These are phyloP conservation scores for Trachops cirrhosus DNA, from an alignment of 2,797 vertebrate genomes.

Conservation along the genomic window DNA sequence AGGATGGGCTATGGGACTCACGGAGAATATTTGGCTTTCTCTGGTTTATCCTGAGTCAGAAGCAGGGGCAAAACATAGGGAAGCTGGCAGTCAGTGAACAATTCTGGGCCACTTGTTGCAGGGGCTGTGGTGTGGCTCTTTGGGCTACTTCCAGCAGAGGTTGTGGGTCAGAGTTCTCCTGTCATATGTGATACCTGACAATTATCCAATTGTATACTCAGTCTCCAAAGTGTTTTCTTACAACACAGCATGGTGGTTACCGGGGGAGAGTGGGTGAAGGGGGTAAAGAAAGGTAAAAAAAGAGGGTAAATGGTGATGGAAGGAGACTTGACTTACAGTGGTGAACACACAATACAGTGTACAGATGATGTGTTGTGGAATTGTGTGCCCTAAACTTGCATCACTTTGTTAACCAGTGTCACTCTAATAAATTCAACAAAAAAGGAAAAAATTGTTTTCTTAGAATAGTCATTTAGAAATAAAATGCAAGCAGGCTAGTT, in stretches of 20 bases:
- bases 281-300: not conserved
- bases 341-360: not conserved
- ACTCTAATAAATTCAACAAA: not conserved
- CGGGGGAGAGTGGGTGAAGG: fast-evolving
- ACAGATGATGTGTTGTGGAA: not conserved
- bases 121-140: not conserved
- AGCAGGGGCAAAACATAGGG: not conserved
- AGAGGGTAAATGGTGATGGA: not conserved
- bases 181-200: not conserved
- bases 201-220: not conserved
- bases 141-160: not conserved
- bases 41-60: not conserved
- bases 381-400: not conserved
- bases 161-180: not conserved
- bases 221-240: not conserved
- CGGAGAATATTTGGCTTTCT: not conserved
- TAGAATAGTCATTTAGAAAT: not conserved
- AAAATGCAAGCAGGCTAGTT: not conserved
- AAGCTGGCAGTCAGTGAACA: not conserved
- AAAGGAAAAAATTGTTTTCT: not conserved
- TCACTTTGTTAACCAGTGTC: not conserved
- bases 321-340: not conserved
- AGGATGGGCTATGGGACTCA: not conserved
- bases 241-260: not conserved
- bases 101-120: not conserved